phyloP scores from a whole-genome alignment of 2,888 invertebrate species.

The Teleogryllus oceanicus region DNA sequence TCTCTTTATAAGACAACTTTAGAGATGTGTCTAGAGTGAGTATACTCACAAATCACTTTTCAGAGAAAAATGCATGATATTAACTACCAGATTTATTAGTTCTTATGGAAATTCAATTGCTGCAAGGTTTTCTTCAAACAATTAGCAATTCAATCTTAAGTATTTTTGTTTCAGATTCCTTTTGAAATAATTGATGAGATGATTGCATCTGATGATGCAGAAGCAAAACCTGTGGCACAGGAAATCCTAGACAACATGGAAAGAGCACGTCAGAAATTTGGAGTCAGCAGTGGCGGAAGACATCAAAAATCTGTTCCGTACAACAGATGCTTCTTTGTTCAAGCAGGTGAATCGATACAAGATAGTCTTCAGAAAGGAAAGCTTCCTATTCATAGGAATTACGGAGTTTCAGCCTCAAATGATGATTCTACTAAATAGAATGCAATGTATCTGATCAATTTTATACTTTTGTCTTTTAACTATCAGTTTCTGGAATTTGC shows the following conservation, averaged over 20 bases:
- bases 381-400: not conserved
- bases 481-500: too few relatives aligned
- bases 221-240: slow-evolving; percentile 30
- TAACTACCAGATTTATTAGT: too few relatives aligned
- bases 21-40: too few relatives aligned
- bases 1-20: too few relatives aligned
- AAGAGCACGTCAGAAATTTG: slow-evolving; percentile 27
- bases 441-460: too few relatives aligned
- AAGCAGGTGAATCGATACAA: not conserved
- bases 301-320: not conserved
- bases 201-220: slow-evolving; percentile 28
- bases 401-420: too few relatives aligned
- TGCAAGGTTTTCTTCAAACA: not conserved
- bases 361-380: not conserved
- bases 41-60: too few relatives aligned
- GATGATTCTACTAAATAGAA: too few relatives aligned
- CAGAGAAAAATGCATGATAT: too few relatives aligned
- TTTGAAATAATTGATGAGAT: slow-evolving; percentile 28
- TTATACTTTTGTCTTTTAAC: too few relatives aligned
- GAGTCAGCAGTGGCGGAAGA: not conserved
- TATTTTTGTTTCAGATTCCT: slow-evolving; percentile 32
- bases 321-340: slow-evolving; percentile 23
- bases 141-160: not conserved
- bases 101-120: not conserved
- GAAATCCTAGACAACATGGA: slow-evolving; percentile 34